Evolutionary conservation across 1,140 invertebrate genomes (phyloP).

Genomic region (Colletes latitarsis): DNA sequence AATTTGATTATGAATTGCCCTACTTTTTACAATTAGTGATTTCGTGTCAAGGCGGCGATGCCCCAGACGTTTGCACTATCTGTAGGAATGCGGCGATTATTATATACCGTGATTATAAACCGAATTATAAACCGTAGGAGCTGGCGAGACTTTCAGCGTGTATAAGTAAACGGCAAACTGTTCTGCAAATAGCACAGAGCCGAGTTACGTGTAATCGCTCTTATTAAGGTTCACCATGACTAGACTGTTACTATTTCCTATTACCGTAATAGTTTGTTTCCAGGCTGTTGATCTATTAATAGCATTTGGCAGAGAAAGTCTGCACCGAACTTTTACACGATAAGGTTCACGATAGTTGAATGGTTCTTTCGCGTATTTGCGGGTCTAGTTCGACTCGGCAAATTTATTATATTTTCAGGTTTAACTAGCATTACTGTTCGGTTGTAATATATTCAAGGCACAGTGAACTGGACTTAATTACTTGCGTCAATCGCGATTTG

Average conservation of each 20-base stretch:
- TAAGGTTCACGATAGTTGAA: slow-evolving; percentile 29
- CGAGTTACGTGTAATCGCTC: slow-evolving; percentile 9
- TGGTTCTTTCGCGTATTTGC: slow-evolving; percentile 13
- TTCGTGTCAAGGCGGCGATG: slow-evolving; percentile 53
- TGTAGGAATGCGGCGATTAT: background rate
- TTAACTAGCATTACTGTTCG: background rate
- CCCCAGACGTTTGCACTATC: background rate
- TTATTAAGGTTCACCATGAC: slow-evolving; percentile 21
- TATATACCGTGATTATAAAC: background rate
- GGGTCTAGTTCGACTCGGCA: background rate
- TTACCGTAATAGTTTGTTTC: slow-evolving; percentile 65
- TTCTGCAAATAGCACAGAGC: background rate
- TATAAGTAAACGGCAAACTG: background rate
- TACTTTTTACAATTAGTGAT: slow-evolving; percentile 22
- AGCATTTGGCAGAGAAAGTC: slow-evolving; percentile 65
- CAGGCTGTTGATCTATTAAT: slow-evolving; percentile 62
- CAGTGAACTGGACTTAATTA: background rate
- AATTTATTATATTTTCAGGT: background rate
- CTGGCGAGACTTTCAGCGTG: background rate
- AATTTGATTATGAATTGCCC: slow-evolving; percentile 28
- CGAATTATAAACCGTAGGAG: background rate
- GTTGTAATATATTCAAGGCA: slow-evolving; percentile 2
- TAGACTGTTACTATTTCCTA: slow-evolving; percentile 61
- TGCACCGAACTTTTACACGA: slow-evolving; percentile 25
- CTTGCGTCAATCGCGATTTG: background rate